Base-by-base conservation (phyloP, 2,113 vertebrate genomes). In the Butastur rufipennis region DNA sequence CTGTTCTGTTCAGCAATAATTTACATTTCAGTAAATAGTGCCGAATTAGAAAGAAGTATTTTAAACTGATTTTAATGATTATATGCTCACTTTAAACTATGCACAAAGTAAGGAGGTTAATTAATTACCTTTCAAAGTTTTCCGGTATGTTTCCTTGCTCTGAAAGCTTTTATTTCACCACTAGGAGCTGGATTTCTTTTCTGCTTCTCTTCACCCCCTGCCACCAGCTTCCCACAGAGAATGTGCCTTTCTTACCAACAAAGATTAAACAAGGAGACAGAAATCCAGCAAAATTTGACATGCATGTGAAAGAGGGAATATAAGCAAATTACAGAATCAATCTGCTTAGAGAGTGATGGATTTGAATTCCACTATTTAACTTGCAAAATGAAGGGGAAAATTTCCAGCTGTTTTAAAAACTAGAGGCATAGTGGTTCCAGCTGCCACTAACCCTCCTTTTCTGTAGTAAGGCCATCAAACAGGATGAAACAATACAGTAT, bases 341-440 rank as follows among this genome's bases (percentile, higher is more conserved):
- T 55, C 62, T 70, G 21, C 74, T 87, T 56, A 68, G 65, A 80
- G 43, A 84, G 78, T 43, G 77, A 91, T 8, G 23, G 53, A 63
- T 82, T 19, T 87, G 38, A 87, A 89, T 75, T 91, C 52, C 20
- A 62, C 74, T 74, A 67, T 55, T 96, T 72, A 79, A 81, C 23
- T 55, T 53, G 55, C 43, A 88, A 96, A 96, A 90, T 45, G 53
- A 91, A 91, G 36, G 58, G 81, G 27, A 91, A 95, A 90, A 95
- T 82, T 68, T 94, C 80, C 86, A 94, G 88, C 81, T 94, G 82
- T 72, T 95, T 92, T 62, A 73, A 93, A 79, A 88, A 84, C 68
- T 68, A 79, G 68, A 88, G 27, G 61, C 56, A 79, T 81, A 91
- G 75, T 93, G 50, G 50, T 81, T 95, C 86, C 93, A 96, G 81